Percentiles rank a stretch among this genome's conserved stretches.
These are phyloP conservation scores for Aproaerema taeniolella DNA, from an alignment of 2,888 invertebrate genomes.

Conservation along the genomic window DNA sequence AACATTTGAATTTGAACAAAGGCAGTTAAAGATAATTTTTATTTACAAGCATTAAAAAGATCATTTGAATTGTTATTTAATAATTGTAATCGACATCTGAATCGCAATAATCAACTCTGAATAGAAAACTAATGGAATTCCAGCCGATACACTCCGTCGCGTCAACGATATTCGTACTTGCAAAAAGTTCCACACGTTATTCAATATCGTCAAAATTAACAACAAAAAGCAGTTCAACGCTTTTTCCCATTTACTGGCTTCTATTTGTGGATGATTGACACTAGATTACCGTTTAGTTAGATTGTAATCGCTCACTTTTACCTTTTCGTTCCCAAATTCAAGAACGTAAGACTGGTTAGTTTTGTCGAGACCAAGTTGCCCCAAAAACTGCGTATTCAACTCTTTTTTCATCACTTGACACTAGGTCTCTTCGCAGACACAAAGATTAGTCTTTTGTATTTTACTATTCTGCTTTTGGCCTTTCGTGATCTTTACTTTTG, in stretches of 20 bases:
- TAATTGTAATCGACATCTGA: constrained; percentile 2
- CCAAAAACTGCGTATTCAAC: no score
- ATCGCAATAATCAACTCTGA: constrained; percentile 15
- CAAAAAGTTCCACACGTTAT: constrained; percentile 17
- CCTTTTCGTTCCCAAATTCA: constrained; percentile 24
- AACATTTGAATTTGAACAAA: no score
- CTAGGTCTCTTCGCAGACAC: no score
- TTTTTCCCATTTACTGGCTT: constrained; percentile 53
- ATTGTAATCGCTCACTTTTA: constrained; percentile 40
- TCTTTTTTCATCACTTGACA: no score
- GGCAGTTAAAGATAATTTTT: no score
- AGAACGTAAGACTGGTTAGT: not conserved
- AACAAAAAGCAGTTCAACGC: constrained; percentile 38
- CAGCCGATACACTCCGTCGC: constrained; percentile 29
- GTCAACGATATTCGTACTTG: constrained; percentile 20
- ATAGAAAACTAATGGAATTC: constrained; percentile 35
- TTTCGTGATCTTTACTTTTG: not conserved
- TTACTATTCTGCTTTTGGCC: no score
- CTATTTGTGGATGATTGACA: constrained; percentile 35
- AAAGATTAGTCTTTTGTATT: no score
- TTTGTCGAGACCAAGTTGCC: no score
- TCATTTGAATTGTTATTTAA: constrained; percentile 6
- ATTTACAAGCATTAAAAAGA: no score
- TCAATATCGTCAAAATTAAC: constrained; percentile 31
- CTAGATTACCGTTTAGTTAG: constrained; percentile 38